These are phyloP conservation scores for Orius laevigatus DNA, from an alignment of 1,140 invertebrate species.

Conservation along the genomic window DNA sequence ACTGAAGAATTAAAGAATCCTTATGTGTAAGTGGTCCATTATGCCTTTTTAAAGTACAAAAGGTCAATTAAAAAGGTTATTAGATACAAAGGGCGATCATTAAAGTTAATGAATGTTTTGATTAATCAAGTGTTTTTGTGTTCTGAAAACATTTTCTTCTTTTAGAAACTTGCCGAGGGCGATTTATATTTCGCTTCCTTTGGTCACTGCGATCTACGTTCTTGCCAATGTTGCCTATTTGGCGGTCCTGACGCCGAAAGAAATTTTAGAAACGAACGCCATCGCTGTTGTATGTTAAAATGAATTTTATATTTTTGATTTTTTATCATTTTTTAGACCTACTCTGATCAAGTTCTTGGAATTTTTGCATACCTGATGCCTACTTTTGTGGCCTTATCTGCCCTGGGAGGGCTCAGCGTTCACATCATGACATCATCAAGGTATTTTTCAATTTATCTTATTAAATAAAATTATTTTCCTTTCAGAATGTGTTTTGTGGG, in stretches of 20 bases:
- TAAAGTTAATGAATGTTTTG: not conserved
- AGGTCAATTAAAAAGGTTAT: constrained; percentile 1
- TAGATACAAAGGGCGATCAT: not conserved
- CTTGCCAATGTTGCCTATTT: constrained; percentile 88
- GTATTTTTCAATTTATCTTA: constrained; percentile 12
- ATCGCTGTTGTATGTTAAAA: constrained; percentile 73
- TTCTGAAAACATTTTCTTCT: constrained; percentile 21
- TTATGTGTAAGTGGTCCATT: constrained; percentile 44
- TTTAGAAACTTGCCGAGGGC: constrained; percentile 79
- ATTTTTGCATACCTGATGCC: constrained; percentile 63
- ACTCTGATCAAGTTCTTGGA: constrained; percentile 57
- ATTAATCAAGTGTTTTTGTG: constrained; percentile 1
- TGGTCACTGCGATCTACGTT: constrained; percentile 83
- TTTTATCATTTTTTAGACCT: constrained; percentile 43
- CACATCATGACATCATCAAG: constrained; percentile 75
- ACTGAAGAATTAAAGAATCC: constrained; percentile 91
- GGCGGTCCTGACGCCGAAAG: constrained; percentile 66
- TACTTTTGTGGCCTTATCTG: constrained; percentile 66
- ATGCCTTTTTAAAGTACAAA: constrained; percentile 1
- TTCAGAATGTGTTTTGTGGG: constrained; percentile 75
- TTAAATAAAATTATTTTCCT: constrained; percentile 9
- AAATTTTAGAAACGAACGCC: constrained; percentile 71
- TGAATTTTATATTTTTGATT: not conserved
- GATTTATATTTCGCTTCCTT: constrained; percentile 80
- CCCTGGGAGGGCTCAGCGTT: constrained; percentile 71